A percentile compares a stretch with the other conserved stretches of the same genome.
phyloP scores from a whole-genome alignment of 23 tunicate genomes.

The Pegea sp. region DNA sequence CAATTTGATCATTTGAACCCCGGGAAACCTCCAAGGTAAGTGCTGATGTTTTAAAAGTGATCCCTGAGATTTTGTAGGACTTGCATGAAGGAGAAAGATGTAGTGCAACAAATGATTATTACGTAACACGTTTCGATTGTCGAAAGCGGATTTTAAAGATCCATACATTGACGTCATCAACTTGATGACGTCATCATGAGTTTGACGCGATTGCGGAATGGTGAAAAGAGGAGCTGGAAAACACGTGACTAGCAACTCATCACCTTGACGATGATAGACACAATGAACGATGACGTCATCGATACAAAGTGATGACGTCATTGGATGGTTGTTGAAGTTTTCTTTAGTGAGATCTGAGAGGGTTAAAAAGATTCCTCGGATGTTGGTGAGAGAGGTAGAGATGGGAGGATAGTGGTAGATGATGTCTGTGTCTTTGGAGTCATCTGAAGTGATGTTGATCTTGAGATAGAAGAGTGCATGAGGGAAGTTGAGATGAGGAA shows the following conservation, averaged over 20 bases:
- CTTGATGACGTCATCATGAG: conserved; percentile 12
- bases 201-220: conserved; percentile 21
- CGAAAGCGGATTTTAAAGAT: conserved; percentile 17
- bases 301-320: conserved; percentile 20
- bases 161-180: conserved; percentile 38
- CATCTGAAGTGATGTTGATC: too few species aligned
- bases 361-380: conserved; percentile 59
- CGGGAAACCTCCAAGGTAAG: conserved; percentile 6
- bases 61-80: not conserved
- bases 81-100: conserved; percentile 12
- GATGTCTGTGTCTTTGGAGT: too few species aligned
- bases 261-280: conserved; percentile 18
- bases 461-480: too few species aligned
- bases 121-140: conserved; percentile 34
- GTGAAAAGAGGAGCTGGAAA: conserved; percentile 23
- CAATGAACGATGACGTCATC: conserved; percentile 44
- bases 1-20: conserved; percentile 3
- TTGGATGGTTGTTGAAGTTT: conserved; percentile 12
- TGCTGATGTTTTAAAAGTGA: not conserved
- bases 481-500: too few species aligned
- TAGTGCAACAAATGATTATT: conserved; percentile 48
- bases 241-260: conserved; percentile 43
- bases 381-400: too few species aligned
- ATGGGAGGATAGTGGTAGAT: too few species aligned
- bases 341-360: conserved; percentile 44